phyloP scores from a whole-genome alignment of 2,888 invertebrate species.

The Thereva unica region DNA sequence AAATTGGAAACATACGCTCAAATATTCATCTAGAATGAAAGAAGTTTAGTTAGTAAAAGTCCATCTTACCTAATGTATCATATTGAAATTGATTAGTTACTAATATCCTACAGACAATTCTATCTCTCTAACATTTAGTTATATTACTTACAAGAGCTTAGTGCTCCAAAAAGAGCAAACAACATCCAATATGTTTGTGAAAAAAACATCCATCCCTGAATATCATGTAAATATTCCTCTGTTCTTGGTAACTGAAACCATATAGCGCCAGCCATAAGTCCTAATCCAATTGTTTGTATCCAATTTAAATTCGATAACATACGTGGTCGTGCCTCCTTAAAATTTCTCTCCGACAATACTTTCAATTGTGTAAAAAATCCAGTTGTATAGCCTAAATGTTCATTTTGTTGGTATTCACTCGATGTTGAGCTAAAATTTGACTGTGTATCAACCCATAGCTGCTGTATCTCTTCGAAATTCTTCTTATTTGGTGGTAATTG shows the following conservation, averaged over 20 bases:
- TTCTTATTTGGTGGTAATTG: slow-evolving; percentile 38
- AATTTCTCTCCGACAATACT: slow-evolving; percentile 74
- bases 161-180: slow-evolving; percentile 75
- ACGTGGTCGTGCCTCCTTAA: slow-evolving; percentile 73
- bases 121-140: background rate
- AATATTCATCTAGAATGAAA: too few relatives aligned
- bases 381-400: slow-evolving; percentile 74
- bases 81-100: too few relatives aligned
- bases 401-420: slow-evolving; percentile 63
- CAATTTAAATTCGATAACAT: slow-evolving; percentile 79
- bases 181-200: slow-evolving; percentile 83
- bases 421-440: slow-evolving; percentile 70
- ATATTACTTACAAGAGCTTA: slow-evolving; percentile 72
- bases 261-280: slow-evolving; percentile 72
- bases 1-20: too few relatives aligned
- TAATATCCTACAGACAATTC: too few relatives aligned
- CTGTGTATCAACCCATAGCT: slow-evolving; percentile 71
- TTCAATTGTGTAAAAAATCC: slow-evolving; percentile 78
- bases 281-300: slow-evolving; percentile 74
- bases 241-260: slow-evolving; percentile 79
- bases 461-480: slow-evolving; percentile 60
- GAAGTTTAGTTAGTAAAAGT: too few relatives aligned
- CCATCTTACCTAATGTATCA: too few relatives aligned
- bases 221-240: slow-evolving; percentile 75
- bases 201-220: slow-evolving; percentile 85